Base-by-base conservation (phyloP, 2,888 invertebrate species). In the Aphodius sticticus region DNA sequence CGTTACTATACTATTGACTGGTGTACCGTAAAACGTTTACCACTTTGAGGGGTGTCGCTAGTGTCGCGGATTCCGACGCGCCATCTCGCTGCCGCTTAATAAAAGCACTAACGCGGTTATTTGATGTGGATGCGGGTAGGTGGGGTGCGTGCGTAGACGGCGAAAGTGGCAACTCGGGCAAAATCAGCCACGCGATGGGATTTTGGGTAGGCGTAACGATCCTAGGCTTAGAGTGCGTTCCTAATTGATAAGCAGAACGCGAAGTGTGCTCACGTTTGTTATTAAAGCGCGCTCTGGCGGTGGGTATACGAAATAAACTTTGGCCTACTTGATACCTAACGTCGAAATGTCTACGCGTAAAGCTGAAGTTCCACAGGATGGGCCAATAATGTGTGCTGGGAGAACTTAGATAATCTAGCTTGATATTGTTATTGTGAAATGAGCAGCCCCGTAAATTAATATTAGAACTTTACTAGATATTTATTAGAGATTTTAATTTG, bases 121-220 rank as follows among this genome's bases (percentile, higher is more conserved):
- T 35, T 38, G 74, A 37, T 26, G 74, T 69, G 75, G 74, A 78
- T 78, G 78, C 69, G 78, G 70, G 26, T 7, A 9, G 16, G 70
- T 70, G 37, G 16, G 35, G n/a, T 16, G 26, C 74, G 74, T 26
- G 37, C 74, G 15, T 74, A 16, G n/a, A 37, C 35, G 75, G 53
- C 26, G 78, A 78, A 74, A 78, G 78, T 74, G 74, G 74, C 69
- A 78, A 74, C 69, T 78, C 74, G 78, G 36, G 53, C 9, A 78
- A 78, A 74, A 69, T 78, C 75, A 78, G 74, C 35, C 74, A 72
- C 78, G 78, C 78, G 26, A 78, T 36, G 72, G 78, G 75, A 78
- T 78, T 35, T 75, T 36, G 69, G 7, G 70, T 37, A 74, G 37
- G 16, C 9, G 69, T 35, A 69, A 15, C 35, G 77, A 5, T 12